Evolutionary conservation across 2,888 invertebrate species (phyloP), one percentile per base, ranked within the genome.

Genomic region (Drosophila vallismaia): DNA sequence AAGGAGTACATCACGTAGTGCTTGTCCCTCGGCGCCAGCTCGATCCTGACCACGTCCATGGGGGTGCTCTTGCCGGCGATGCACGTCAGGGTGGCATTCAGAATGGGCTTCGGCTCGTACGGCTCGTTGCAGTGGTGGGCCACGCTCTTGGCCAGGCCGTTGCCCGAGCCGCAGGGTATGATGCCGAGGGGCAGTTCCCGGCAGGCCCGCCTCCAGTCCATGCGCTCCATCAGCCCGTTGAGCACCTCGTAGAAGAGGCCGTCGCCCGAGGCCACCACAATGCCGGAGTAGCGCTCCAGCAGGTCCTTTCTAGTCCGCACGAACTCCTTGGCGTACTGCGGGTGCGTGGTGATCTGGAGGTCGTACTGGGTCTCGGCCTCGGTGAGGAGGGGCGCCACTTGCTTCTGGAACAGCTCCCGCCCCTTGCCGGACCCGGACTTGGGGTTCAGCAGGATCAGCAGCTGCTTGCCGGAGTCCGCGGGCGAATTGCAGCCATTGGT

Each of bases 161-260:
- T 99, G 12, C 99, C 99, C 3, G 98, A 98, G 31, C 99, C 99
- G 84, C 98, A 97, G 0, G 99, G 99, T 88, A 99, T 94, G 57
- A 98, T 95, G 9, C 97, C 98, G 3, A 99, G 91, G 0, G 97
- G 97, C 48, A 96, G 93, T 81, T 95, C 94, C n/a, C 94, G 94
- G 12, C 95, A 89, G 0, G 96, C 95, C 69, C 94, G 93, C 74
- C 95, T 94, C 97, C 98, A 98, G 91, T 99, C 99, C 73, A 94
- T 92, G 50, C 99, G 93, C 88, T 96, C 95, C 91, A 98, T 95
- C 84, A 99, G 92, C n/a, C 99, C 99, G 92, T 99, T 99, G 73
- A 96, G 92, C 12, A 96, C 94, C 92, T 97, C 97, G 86, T 94
- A 97, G 63, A 96, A 93, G 24, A 97, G 95, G 0, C 97, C 97